Evolutionary conservation across 2,797 vertebrate genomes (phyloP).

Genomic region (Rallus crepitans): DNA sequence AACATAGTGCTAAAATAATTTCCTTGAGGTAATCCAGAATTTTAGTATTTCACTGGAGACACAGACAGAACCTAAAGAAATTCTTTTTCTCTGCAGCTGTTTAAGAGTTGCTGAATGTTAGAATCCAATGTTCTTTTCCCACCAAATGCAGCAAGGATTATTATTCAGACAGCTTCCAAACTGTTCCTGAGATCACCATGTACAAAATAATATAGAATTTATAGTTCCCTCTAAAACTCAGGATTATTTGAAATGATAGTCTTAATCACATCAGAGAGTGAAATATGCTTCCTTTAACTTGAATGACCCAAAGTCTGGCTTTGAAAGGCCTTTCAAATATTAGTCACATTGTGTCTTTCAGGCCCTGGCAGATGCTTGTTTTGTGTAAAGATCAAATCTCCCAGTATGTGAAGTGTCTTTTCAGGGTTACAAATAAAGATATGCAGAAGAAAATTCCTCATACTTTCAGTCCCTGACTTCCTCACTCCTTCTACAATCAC

Average conservation of each 20-base stretch:
- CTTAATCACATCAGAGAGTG: neutral
- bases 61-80: neutral
- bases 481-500: neutral
- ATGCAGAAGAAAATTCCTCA: neutral
- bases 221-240: neutral
- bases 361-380: neutral
- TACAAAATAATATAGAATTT: neutral
- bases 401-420: neutral
- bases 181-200: neutral
- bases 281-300: neutral
- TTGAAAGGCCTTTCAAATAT: neutral
- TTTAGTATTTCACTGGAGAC: neutral
- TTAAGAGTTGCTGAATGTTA: neutral
- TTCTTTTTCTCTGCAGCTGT: neutral
- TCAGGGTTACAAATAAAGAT: neutral
- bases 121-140: neutral
- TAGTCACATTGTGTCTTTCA: neutral
- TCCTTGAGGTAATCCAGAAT: neutral
- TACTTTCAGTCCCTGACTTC: neutral
- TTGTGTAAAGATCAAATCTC: neutral
- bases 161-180: neutral
- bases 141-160: fast-evolving
- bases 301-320: neutral
- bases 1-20: neutral
- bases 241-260: neutral